These are phyloP conservation scores for Hydrolagus affinis DNA, from an alignment of 2,113 vertebrate species.

Conservation along the genomic window DNA sequence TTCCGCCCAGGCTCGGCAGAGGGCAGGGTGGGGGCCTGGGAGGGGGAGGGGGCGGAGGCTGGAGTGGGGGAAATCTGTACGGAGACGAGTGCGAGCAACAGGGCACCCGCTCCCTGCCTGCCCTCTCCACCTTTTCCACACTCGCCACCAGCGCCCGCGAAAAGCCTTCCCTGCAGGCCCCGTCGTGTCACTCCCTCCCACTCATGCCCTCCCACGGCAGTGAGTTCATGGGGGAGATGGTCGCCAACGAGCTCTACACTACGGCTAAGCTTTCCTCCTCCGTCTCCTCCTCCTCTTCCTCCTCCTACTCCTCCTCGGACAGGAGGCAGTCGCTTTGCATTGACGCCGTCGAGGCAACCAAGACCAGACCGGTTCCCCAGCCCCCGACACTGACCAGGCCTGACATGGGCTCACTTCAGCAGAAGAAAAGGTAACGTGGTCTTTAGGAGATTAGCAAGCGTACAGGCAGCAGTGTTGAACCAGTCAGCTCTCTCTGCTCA, in stretches of 20 bases:
- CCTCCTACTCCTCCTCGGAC: constrained; percentile 34
- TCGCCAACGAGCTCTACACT: background rate
- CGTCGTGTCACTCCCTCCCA: constrained; percentile 7
- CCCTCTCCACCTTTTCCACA: background rate
- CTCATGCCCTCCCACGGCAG: background rate
- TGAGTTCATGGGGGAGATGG: background rate
- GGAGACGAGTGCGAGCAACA: background rate
- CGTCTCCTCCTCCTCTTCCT: no score
- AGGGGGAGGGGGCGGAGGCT: no score
- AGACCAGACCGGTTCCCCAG: constrained; percentile 35
- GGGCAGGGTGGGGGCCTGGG: background rate
- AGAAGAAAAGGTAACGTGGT: constrained; percentile 51
- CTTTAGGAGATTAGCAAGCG: no score
- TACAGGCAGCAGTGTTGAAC: no score
- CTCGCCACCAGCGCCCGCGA: background rate
- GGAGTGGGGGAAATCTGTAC: no score
- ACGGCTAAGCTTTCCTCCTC: constrained; percentile 28
- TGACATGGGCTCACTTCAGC: constrained; percentile 36
- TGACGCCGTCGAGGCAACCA: background rate
- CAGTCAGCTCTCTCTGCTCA: no score
- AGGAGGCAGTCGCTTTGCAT: constrained; percentile 29
- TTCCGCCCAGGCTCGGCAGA: constrained; percentile 50
- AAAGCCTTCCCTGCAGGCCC: background rate
- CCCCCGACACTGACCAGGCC: constrained; percentile 38
- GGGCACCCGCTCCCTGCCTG: background rate